A percentile compares a stretch with the other conserved stretches of the same genome.
These are phyloP conservation scores for Chrysogorgia sp. DNA, from an alignment of 92 coral and sea anemone genomes.

Conservation along the genomic window DNA sequence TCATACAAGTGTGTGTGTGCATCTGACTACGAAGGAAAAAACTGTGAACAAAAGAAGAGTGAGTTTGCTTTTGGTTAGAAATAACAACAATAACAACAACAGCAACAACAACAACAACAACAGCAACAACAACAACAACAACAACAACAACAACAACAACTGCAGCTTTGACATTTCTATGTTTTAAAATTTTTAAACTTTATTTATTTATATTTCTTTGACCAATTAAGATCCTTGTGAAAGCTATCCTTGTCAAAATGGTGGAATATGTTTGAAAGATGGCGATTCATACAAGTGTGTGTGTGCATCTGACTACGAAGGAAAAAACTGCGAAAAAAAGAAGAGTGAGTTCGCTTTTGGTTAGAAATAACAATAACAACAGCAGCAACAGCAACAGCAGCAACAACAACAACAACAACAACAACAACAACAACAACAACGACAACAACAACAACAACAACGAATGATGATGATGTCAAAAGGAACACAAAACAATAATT, in stretches of 20 bases:
- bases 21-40: background rate
- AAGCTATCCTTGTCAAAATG: slow-evolving; percentile 28
- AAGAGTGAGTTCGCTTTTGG: slow-evolving; percentile 4
- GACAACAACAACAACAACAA: background rate
- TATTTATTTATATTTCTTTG: background rate
- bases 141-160: too few relatives aligned
- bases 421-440: background rate
- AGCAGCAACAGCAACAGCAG: background rate
- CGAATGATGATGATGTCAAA: too few relatives aligned
- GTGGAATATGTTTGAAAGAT: slow-evolving; percentile 14
- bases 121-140: too few relatives aligned
- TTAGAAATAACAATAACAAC: background rate
- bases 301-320: slow-evolving; percentile 19
- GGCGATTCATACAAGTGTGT: background rate
- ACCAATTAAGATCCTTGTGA: slow-evolving; percentile 9
- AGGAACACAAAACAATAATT: too few relatives aligned
- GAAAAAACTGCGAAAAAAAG: slow-evolving; percentile 11
- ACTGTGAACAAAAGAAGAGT: background rate
- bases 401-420: background rate
- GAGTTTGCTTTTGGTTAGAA: too few relatives aligned
- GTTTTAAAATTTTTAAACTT: too few relatives aligned
- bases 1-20: background rate
- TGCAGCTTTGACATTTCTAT: too few relatives aligned
- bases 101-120: too few relatives aligned
- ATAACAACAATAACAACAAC: too few relatives aligned